Conservation (phyloP, 2,888 invertebrate species). For the Itoplectis maculator region DNA sequence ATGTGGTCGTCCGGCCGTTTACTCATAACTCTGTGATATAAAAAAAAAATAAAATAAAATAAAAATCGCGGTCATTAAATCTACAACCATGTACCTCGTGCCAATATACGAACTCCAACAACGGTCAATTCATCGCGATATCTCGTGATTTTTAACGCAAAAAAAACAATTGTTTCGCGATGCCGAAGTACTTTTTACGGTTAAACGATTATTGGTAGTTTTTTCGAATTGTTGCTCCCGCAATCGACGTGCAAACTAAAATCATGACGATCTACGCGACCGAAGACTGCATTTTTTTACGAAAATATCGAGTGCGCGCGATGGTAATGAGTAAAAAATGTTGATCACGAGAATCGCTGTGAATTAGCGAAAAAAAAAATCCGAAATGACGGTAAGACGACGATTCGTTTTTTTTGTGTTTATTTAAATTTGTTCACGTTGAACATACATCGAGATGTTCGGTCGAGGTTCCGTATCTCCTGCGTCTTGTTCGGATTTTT, state of each 20-base stretch:
- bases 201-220: constrained; percentile 3
- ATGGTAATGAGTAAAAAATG: constrained; percentile 42
- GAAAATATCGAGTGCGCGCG: constrained; percentile 19
- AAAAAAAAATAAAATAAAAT: not conserved
- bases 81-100: constrained; percentile 33
- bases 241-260: constrained; percentile 25
- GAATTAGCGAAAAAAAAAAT: constrained; percentile 43
- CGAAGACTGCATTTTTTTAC: constrained; percentile 25
- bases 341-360: constrained; percentile 53
- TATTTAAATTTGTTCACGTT: not conserved
- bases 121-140: constrained; percentile 33
- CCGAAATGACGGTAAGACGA: constrained; percentile 65
- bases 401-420: constrained; percentile 12
- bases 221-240: constrained; percentile 2
- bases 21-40: constrained; percentile 46
- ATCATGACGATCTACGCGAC: constrained; percentile 4
- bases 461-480: constrained; percentile 4
- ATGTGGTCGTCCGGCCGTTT: constrained; percentile 8
- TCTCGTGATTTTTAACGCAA: constrained; percentile 30
- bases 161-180: not conserved
- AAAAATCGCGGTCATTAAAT: not conserved
- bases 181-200: constrained; percentile 3
- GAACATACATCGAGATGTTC: not conserved
- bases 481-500: not conserved
- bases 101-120: constrained; percentile 60